Evolutionary conservation across 1,140 invertebrate genomes (phyloP).

Genomic region (Callitettix versicolor): DNA sequence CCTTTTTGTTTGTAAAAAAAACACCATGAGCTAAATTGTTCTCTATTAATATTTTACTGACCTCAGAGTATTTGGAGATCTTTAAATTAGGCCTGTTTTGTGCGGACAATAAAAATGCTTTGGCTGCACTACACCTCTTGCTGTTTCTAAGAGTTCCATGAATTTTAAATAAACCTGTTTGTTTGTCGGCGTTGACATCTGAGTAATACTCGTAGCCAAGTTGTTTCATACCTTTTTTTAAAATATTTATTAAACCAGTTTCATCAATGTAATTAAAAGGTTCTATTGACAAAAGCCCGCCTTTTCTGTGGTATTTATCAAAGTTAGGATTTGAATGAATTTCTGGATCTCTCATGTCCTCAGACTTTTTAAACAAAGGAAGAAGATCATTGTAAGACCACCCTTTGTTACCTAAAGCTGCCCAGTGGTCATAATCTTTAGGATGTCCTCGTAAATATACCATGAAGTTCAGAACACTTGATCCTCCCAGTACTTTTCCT

Average conservation of each 20-base stretch:
- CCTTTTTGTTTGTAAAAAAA: conserved; percentile 25
- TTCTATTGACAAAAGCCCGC: conserved; percentile 37
- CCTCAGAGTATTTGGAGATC: conserved; percentile 41
- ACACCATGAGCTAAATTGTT: conserved; percentile 39
- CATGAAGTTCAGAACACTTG: conserved; percentile 77
- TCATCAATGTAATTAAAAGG: too few relatives aligned
- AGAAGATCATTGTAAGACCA: conserved; percentile 82
- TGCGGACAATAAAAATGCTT: conserved; percentile 45
- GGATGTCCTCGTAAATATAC: conserved; percentile 76
- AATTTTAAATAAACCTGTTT: conserved; percentile 36
- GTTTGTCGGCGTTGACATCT: conserved; percentile 63
- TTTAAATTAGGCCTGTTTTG: conserved; percentile 48
- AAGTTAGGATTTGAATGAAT: conserved; percentile 43
- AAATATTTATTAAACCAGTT: too few relatives aligned
- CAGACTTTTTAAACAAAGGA: conserved; percentile 78
- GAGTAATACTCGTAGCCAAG: conserved; percentile 77
- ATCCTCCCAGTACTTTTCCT: conserved; percentile 60
- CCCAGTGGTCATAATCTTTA: conserved; percentile 81
- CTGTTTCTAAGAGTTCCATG: conserved; percentile 29
- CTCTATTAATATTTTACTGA: conserved; percentile 50
- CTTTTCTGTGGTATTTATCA: conserved; percentile 50
- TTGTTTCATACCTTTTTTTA: conserved; percentile 39
- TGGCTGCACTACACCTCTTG: conserved; percentile 6
- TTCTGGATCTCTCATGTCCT: conserved; percentile 73
- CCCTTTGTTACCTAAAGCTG: conserved; percentile 62